Evolutionary conservation across 2,888 invertebrate species (phyloP), one percentile per base, ranked within the genome.

Genomic region (Andrena hattorfiana): DNA sequence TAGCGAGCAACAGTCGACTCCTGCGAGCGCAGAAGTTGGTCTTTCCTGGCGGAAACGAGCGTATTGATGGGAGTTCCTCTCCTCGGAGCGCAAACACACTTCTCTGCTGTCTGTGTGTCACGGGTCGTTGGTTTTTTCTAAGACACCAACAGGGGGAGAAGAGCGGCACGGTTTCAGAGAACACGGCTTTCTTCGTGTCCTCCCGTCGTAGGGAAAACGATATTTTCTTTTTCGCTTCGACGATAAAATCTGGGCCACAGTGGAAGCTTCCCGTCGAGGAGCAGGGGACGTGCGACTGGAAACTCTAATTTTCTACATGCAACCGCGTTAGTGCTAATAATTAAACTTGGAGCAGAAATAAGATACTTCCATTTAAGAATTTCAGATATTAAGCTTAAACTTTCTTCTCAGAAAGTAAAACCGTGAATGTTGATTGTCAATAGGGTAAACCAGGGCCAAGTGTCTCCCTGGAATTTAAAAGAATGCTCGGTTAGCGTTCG

Each of bases 51-150:
- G 54, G 63, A 54, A 54, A 70, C 16, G 35, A 56, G 51, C 7
- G 20, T 62, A 76, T 69, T 7, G 69, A 62, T 28, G 68, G 16
- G 48, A 51, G 13, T 42, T 42, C 26, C 23, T 20, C 32, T 28
- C 0, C 30, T n/a, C 7, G 13, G 20, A 28, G 10, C 35, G 30
- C 10, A n/a, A 23, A 30, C 4, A 54, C 20, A n/a, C 30, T 56
- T 42, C 26, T 66, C 26, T 51, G 23, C 35, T 62, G 42, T 28
- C 60, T 2, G 13, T 4, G 32, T n/a, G 63, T 1, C 32, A 32
- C n/a, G 35, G 13, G 7, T 63, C 23, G 49, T 42, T 30, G 10
- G 8, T 42, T 49, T n/a, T 54, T 64, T 49, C 49, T n/a, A 5
- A 13, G 2, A 20, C 4, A 3, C 64, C 42, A 10, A n/a, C 16